Conservation (phyloP, 2,113 vertebrate genomes). For the Stictonetta naevosa region DNA sequence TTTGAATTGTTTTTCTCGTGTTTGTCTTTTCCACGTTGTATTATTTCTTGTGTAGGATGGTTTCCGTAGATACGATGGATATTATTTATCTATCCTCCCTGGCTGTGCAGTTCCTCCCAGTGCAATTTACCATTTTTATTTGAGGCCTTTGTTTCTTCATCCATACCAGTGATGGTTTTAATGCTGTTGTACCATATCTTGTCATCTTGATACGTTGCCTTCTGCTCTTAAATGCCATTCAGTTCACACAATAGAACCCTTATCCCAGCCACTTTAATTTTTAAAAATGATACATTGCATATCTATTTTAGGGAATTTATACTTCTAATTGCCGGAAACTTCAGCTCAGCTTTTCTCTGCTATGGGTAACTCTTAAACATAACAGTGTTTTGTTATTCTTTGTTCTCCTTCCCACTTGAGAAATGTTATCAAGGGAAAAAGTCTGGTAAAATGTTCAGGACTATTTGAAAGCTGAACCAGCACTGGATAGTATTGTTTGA, state of each 20-base stretch:
- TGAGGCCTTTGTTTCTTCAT: not conserved
- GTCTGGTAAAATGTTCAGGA: constrained; percentile 23
- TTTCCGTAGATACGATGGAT: constrained; percentile 41
- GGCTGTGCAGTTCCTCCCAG: not conserved
- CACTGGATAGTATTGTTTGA: not conserved
- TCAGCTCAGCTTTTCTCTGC: constrained; percentile 45
- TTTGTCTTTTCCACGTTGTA: constrained; percentile 16
- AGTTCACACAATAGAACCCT: not conserved
- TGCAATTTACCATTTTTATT: not conserved
- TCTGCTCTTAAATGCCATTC: not conserved
- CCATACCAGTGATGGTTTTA: not conserved
- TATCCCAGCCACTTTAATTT: constrained; percentile 2
- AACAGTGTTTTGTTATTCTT: constrained; percentile 49
- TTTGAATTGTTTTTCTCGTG: not conserved
- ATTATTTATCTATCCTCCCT: not conserved
- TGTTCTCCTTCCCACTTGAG: constrained; percentile 19
- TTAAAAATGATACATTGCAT: not conserved
- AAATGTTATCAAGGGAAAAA: constrained; percentile 53
- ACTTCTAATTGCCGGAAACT: constrained; percentile 51
- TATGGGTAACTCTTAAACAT: constrained; percentile 45
- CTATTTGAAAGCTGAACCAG: not conserved
- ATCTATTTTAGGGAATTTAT: constrained; percentile 10
- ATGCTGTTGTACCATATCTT: not conserved
- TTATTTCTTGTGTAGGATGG: constrained; percentile 35
- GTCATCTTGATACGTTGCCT: not conserved